A percentile compares a stretch with the other conserved stretches of the same genome.
These are phyloP conservation scores for Tetanocera ferruginea DNA, from an alignment of 2,888 invertebrate species.

Conservation along the genomic window DNA sequence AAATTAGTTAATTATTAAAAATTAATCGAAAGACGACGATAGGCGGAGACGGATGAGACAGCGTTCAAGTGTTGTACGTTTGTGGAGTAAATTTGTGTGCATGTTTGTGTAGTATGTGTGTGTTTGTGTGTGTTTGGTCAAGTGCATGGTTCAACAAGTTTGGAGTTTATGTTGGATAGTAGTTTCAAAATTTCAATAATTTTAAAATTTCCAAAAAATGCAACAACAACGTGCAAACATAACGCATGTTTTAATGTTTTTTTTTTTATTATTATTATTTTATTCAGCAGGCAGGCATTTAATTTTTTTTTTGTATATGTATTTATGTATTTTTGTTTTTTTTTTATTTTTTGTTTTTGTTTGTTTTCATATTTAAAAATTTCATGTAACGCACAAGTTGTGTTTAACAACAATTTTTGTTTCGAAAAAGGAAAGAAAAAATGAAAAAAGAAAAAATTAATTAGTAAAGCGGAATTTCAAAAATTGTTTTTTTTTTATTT, in stretches of 20 bases:
- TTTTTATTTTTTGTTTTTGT: slow-evolving; percentile 46
- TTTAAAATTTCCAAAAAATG: slow-evolving; percentile 25
- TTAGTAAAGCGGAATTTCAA: slow-evolving; percentile 55
- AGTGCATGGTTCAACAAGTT: slow-evolving; percentile 26
- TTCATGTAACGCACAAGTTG: slow-evolving; percentile 43
- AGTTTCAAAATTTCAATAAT: slow-evolving; percentile 38
- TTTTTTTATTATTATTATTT: too few species aligned
- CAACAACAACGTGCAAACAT: slow-evolving; percentile 42
- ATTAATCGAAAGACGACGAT: not conserved
- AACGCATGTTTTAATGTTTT: slow-evolving; percentile 41
- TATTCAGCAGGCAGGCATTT: slow-evolving; percentile 52
- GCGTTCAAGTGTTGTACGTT: not conserved
- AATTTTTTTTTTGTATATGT: slow-evolving; percentile 44
- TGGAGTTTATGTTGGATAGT: not conserved
- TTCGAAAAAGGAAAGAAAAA: slow-evolving; percentile 54
- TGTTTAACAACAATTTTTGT: slow-evolving; percentile 52
- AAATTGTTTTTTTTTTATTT: slow-evolving; percentile 48
- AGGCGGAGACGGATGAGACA: not conserved
- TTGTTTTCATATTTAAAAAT: slow-evolving; percentile 44
- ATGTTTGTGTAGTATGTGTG: not conserved
- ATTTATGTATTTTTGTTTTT: slow-evolving; percentile 47
- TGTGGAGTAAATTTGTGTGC: not conserved
- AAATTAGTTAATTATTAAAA: not conserved
- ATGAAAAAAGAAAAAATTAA: slow-evolving; percentile 54
- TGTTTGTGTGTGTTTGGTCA: slow-evolving; percentile 28